These are phyloP conservation scores for Galaxea fascicularis DNA, from an alignment of 92 coral and sea anemone species.

Conservation along the genomic window DNA sequence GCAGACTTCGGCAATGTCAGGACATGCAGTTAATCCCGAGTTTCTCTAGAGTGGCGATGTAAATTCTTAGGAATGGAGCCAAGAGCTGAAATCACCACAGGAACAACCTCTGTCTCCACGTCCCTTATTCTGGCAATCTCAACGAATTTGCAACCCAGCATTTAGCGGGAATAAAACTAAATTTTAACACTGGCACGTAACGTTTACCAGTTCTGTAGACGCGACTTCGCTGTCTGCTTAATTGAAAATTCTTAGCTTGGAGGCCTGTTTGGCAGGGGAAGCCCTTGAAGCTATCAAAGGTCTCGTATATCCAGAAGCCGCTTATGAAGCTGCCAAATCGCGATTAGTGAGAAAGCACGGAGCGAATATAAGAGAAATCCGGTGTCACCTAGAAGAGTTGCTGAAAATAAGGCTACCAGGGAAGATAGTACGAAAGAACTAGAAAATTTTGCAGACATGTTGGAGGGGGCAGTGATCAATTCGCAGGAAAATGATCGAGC, in stretches of 20 bases:
- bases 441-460: conserved; percentile 55
- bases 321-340: conserved; percentile 65
- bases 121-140: no score
- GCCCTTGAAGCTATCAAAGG: conserved; percentile 67
- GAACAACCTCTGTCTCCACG: no score
- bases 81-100: no score
- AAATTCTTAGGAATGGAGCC: no score
- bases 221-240: conserved; percentile 63
- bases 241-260: conserved; percentile 72
- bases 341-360: conserved; percentile 64
- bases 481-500: conserved; percentile 57
- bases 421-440: conserved; percentile 61
- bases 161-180: conserved; percentile 64
- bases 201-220: conserved; percentile 69
- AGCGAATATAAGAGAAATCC: conserved; percentile 67
- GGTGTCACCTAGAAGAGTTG: conserved; percentile 57
- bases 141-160: conserved; percentile 56
- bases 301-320: conserved; percentile 65
- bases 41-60: no score
- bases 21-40: no score
- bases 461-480: conserved; percentile 54
- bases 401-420: conserved; percentile 40
- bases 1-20: no score
- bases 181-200: conserved; percentile 62
- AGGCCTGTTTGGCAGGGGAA: conserved; percentile 65